Base-by-base conservation (phyloP, 2,888 invertebrate genomes). In the Lamproptera curius region DNA sequence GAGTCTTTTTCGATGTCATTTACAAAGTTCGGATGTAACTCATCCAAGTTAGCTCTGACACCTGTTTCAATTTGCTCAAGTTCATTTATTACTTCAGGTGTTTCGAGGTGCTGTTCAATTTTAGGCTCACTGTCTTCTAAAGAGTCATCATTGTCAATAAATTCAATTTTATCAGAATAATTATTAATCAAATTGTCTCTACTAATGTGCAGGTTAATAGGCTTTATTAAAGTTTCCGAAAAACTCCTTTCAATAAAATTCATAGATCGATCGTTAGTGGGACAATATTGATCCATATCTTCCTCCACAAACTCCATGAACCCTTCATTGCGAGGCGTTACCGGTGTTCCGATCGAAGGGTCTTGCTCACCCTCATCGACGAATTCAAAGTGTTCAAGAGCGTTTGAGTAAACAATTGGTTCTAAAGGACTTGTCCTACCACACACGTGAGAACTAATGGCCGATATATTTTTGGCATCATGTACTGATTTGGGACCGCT, bases 331-430 rank as follows among this genome's bases (percentile, higher is more conserved):
- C 64, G 70, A 1, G 74, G 80, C 1, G 73, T 73, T 1, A 56
- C 55, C 1, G 80, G 76, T 1, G 65, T 90, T 59, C 93, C 94
- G 2, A 92, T 85, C 11, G 92, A 90, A 14, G 93, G 91, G n/a
- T 93, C 94, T 65, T 94, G 94, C 0, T 93, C 95, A 0, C 95
- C 95, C 0, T 95, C 95, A 67, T 96, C 96, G 88, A 94, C 95
- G 66, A 93, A 96, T 66, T 95, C 95, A 56, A 96, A 93, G 65
- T 94, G 93, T 57, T 95, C 95, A 37, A 92, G 85, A 42, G 94
- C 93, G 50, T 90, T 83, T 0, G 81, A 81, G 54, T 76, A 85
- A 0, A 76, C 71, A 2, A 85, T 69, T 0, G 70, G 62, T 20
- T 76, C 72, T 1, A 58, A 48, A 0, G 81, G 78, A 52, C 76